phyloP scores from a whole-genome alignment of 2,113 vertebrate species.

The Loxodonta africana region DNA sequence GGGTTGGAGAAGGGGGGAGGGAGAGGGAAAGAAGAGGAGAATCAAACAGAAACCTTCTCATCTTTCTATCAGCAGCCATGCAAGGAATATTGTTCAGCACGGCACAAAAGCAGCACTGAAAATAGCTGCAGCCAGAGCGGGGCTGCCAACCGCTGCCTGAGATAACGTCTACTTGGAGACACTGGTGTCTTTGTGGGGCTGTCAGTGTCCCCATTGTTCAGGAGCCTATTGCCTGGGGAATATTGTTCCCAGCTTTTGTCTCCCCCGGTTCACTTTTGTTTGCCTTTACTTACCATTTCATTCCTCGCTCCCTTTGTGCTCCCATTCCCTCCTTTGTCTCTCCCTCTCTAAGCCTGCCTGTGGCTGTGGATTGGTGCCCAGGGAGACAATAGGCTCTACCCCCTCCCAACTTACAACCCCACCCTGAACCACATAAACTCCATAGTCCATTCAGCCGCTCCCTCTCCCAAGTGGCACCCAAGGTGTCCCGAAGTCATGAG shows the following conservation, averaged over 20 bases:
- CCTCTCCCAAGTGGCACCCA: conserved; percentile 6
- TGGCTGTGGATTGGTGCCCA: conserved; percentile 88
- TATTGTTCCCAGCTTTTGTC: conserved; percentile 99
- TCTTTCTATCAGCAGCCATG: conserved; percentile 92
- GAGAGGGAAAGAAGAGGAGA: conserved; percentile 75
- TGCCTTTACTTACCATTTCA: conserved; percentile 97
- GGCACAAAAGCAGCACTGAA: conserved; percentile 98
- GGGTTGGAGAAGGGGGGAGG: conserved; percentile 55
- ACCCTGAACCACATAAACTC: conserved; percentile 39
- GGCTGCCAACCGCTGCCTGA: conserved; percentile 99
- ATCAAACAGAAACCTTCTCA: conserved; percentile 86
- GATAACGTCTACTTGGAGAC: conserved; percentile 99
- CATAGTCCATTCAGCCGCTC: background rate
- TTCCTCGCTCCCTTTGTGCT: conserved; percentile 93
- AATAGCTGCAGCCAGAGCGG: conserved; percentile 96
- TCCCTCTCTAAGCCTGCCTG: conserved; percentile 81
- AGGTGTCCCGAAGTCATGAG: background rate
- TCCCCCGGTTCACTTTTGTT: conserved; percentile 96
- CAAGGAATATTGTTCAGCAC: conserved; percentile 94
- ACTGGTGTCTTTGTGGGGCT: conserved; percentile 98
- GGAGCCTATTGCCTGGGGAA: conserved; percentile 96
- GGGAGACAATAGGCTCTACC: conserved; percentile 71
- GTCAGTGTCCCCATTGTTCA: conserved; percentile 99
- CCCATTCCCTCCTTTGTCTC: conserved; percentile 89
- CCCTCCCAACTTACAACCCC: conserved; percentile 60